phyloP scores from a whole-genome alignment of 2,113 vertebrate species.

The Anas platyrhynchos region DNA sequence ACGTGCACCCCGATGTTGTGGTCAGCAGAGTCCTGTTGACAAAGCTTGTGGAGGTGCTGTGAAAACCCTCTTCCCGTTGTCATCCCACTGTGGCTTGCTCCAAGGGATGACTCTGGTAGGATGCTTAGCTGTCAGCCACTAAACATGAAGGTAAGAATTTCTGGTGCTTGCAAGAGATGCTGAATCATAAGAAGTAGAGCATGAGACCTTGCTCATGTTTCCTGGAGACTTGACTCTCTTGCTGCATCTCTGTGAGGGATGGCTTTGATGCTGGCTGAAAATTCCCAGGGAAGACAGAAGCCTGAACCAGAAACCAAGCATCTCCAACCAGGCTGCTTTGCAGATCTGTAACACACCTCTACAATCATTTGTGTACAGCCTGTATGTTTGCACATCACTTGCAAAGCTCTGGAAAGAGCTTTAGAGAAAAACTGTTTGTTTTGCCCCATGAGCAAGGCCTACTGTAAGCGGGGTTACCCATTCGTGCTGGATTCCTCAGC shows the following conservation, averaged over 20 bases:
- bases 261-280: neutral
- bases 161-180: neutral
- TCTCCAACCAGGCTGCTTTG: neutral
- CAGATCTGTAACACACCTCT: neutral
- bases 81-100: neutral
- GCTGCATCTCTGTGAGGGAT: rapidly evolving
- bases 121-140: neutral
- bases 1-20: rapidly evolving
- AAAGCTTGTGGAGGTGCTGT: rapidly evolving
- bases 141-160: neutral
- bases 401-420: neutral
- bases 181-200: neutral
- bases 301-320: neutral
- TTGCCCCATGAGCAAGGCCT: neutral
- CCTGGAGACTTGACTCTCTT: neutral
- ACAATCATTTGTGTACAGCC: neutral
- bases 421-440: neutral
- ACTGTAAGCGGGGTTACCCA: neutral
- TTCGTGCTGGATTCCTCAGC: neutral
- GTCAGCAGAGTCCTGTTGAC: neutral
- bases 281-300: neutral
- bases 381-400: neutral
- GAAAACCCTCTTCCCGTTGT: rapidly evolving
- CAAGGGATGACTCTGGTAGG: neutral
- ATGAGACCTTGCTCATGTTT: neutral